These are phyloP conservation scores for Rotaria sp. DNA, from an alignment of 2,888 invertebrate genomes.

Conservation along the genomic window DNA sequence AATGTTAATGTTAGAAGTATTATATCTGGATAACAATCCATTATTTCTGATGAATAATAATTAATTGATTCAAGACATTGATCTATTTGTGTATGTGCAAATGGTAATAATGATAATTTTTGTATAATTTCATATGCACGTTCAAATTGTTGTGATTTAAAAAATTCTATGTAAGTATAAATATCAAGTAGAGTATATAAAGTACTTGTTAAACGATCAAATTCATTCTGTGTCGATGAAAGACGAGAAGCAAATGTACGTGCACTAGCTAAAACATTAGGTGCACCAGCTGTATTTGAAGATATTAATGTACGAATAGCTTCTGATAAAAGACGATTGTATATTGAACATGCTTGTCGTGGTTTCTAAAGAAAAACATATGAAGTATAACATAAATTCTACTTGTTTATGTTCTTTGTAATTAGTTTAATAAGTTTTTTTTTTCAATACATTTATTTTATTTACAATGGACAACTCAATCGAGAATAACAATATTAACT, in stretches of 20 bases:
- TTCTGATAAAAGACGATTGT: slow-evolving; percentile 1
- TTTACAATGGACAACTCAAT: no score
- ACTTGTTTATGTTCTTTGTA: no score
- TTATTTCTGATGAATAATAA: slow-evolving; percentile 1
- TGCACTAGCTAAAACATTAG: neutral
- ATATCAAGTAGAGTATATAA: slow-evolving; percentile 15
- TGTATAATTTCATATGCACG: slow-evolving; percentile 10
- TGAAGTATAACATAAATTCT: no score
- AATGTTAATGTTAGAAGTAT: slow-evolving; percentile 17
- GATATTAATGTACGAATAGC: neutral
- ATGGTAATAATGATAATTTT: slow-evolving; percentile 25
- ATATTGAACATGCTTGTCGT: slow-evolving; percentile 5
- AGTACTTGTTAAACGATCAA: neutral
- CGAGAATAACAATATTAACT: no score
- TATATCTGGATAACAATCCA: slow-evolving; percentile 22
- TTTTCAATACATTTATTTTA: no score
- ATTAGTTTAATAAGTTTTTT: no score
- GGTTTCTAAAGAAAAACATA: neutral
- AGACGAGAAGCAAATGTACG: slow-evolving; percentile 10
- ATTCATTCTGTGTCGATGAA: neutral
- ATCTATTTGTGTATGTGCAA: slow-evolving; percentile 20
- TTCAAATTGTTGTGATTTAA: slow-evolving; percentile 12
- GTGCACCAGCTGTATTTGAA: neutral
- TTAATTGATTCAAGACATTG: slow-evolving; percentile 26
- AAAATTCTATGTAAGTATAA: neutral